phyloP scores from a whole-genome alignment of 2,888 invertebrate species.

The Hemistola chrysoprasaria region DNA sequence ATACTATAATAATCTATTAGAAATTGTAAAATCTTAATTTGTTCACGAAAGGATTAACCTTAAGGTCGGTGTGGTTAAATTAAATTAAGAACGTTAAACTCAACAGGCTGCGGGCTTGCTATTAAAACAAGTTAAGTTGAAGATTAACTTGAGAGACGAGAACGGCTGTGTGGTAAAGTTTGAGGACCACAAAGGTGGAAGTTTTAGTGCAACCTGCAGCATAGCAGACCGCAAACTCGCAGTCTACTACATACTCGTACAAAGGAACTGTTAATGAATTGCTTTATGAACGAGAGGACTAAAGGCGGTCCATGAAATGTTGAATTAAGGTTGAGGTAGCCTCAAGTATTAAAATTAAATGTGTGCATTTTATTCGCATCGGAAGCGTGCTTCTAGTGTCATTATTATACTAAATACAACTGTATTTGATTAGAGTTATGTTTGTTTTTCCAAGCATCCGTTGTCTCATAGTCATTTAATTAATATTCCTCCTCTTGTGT shows the following conservation, averaged over 20 bases:
- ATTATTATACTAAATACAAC: neutral
- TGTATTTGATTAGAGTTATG: too few relatives aligned
- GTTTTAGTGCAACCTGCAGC: conserved; percentile 52
- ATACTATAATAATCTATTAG: neutral
- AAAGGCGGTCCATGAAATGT: conserved; percentile 19
- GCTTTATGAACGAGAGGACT: conserved; percentile 33
- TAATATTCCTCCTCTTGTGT: too few relatives aligned
- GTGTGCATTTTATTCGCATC: neutral
- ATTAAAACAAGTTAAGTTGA: conserved; percentile 48
- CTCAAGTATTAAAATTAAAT: conserved; percentile 1
- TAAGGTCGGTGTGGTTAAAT: conserved; percentile 17
- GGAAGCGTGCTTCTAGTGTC: neutral
- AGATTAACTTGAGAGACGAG: conserved; percentile 50
- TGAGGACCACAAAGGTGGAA: conserved; percentile 57
- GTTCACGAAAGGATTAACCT: conserved; percentile 9
- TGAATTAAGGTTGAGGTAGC: conserved; percentile 6
- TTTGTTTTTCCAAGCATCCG: too few relatives aligned
- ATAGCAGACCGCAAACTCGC: conserved; percentile 45
- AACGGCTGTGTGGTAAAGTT: conserved; percentile 50
- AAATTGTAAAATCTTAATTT: conserved; percentile 7
- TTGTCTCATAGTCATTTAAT: too few relatives aligned
- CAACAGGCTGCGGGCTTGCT: conserved; percentile 42
- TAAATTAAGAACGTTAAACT: conserved; percentile 35
- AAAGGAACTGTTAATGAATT: conserved; percentile 48
- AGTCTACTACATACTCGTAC: conserved; percentile 42